Conservation (phyloP, 2,113 vertebrate genomes). For the Piaya cayana region DNA sequence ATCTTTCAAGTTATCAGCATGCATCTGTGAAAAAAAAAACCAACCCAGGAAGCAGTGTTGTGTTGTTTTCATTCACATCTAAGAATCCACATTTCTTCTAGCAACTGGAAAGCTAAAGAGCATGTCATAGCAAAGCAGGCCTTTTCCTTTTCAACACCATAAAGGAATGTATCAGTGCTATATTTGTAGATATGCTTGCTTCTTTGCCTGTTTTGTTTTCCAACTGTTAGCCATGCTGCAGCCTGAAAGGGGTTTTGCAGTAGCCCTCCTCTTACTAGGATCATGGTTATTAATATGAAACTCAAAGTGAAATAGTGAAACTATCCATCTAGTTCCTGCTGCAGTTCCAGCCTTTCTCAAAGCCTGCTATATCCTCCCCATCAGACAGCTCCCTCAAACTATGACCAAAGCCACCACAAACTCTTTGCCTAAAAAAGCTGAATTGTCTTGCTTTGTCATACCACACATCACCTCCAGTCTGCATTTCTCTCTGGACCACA, state of each 20-base stretch:
- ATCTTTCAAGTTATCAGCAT: background rate
- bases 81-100: background rate
- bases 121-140: background rate
- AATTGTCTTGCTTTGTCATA: background rate
- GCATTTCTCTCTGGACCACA: background rate
- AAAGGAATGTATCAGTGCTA: background rate
- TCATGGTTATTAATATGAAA: background rate
- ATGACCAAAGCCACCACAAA: background rate
- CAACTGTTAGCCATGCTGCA: background rate
- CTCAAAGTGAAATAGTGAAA: background rate
- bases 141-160: background rate
- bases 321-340: background rate
- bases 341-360: background rate
- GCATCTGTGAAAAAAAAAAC: background rate
- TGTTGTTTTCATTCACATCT: background rate
- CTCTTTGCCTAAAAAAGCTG: background rate
- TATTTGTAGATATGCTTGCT: background rate
- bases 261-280: background rate
- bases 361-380: background rate
- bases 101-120: background rate
- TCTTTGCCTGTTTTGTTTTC: background rate
- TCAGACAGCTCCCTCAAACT: background rate
- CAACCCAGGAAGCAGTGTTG: background rate
- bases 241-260: background rate
- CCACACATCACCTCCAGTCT: background rate